Evolutionary conservation across 2,888 invertebrate species (phyloP).

Genomic region (Calephelis perditalis): DNA sequence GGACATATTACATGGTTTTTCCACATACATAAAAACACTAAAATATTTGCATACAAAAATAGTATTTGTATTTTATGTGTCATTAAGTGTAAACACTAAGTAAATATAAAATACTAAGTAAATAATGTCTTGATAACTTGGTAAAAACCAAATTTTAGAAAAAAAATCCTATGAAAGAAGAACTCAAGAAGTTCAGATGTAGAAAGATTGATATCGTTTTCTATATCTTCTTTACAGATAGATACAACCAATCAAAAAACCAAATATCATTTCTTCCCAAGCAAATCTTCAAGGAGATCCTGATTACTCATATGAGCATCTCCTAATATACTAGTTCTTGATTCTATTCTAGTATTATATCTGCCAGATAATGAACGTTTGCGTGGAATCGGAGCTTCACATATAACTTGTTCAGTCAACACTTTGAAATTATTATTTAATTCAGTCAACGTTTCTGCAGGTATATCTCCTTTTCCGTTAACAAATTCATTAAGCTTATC

Average conservation of each 20-base stretch:
- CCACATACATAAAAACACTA: neutral
- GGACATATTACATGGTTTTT: too few relatives aligned
- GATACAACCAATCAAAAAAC: conserved; percentile 7
- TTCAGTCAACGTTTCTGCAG: conserved; percentile 50
- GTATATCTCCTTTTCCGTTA: conserved; percentile 48
- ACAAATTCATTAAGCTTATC: conserved; percentile 72
- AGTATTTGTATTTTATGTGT: neutral
- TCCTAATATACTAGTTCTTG: conserved; percentile 47
- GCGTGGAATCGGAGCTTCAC: conserved; percentile 41
- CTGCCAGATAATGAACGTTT: conserved; percentile 56
- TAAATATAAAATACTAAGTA: conserved; percentile 1
- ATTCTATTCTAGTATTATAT: conserved; percentile 40
- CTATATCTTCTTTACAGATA: neutral
- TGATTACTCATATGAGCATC: conserved; percentile 62
- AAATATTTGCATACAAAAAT: conserved; percentile 2
- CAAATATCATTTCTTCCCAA: conserved; percentile 65
- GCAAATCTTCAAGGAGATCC: conserved; percentile 59
- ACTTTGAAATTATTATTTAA: conserved; percentile 66
- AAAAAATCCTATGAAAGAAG: neutral
- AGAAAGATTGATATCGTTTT: neutral
- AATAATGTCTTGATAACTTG: neutral
- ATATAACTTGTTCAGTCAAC: conserved; percentile 54
- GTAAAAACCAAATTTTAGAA: neutral
- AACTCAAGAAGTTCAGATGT: neutral
- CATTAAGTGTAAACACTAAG: neutral